A percentile compares a stretch with the other conserved stretches of the same genome.
These are phyloP conservation scores for Meganola albula DNA, from an alignment of 2,888 invertebrate genomes.

Conservation along the genomic window DNA sequence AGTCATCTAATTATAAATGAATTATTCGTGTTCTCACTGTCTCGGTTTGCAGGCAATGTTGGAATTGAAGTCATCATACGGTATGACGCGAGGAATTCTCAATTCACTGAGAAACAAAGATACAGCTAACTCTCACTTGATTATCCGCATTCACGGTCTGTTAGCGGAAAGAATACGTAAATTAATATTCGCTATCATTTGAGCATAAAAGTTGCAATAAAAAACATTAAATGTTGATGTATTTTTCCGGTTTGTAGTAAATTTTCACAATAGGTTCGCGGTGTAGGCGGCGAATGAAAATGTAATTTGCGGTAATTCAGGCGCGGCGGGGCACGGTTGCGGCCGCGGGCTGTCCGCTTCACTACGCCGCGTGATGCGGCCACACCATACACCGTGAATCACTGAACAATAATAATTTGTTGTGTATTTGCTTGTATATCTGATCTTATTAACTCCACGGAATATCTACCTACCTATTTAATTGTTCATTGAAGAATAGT, in stretches of 20 bases:
- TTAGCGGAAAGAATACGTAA: conserved; percentile 21
- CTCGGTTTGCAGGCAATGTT: conserved; percentile 3
- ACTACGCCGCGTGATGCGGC: no score
- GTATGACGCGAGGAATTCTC: conserved; percentile 20
- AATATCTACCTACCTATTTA: no score
- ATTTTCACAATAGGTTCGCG: conserved; percentile 38
- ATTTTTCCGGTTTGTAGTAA: conserved; percentile 36
- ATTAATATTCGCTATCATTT: conserved; percentile 24
- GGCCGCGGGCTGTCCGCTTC: conserved; percentile 35
- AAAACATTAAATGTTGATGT: conserved; percentile 31
- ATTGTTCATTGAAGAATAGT: no score
- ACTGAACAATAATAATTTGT: no score
- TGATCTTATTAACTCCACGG: no score
- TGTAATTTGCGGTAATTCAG: conserved; percentile 67
- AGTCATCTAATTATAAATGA: conserved; percentile 21
- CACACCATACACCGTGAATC: conserved; percentile 17
- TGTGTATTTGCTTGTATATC: no score
- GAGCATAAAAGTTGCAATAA: conserved; percentile 24
- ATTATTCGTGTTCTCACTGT: conserved; percentile 23
- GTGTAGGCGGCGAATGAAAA: conserved; percentile 54
- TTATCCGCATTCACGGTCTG: conserved; percentile 31
- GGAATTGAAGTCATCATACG: conserved; percentile 15
- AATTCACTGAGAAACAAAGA: conserved; percentile 28
- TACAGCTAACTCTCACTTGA: conserved; percentile 28
- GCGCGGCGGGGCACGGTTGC: conserved; percentile 38